Evolutionary conservation across 2,113 vertebrate genomes (phyloP), one percentile per base, ranked within the genome.

Genomic region (Picathartes gymnocephalus): DNA sequence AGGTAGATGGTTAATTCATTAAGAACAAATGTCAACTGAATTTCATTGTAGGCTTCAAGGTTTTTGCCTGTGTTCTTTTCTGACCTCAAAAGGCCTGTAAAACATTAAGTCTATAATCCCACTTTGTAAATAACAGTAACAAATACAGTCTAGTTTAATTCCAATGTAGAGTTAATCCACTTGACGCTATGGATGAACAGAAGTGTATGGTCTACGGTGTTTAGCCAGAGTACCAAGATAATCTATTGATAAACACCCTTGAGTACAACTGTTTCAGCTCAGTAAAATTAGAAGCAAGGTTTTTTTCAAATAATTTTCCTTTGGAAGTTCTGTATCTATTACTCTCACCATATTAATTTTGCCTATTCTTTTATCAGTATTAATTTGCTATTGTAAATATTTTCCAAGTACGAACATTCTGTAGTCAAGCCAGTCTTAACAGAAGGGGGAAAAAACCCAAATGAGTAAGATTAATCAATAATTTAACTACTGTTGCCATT

Each of bases 11-110:
- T 85, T 90, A 88, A 94, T 94, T 92, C 42, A 89, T 61, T 50
- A 58, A 57, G 70, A 87, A 82, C 56, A 95, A 79, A 94, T 72
- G 56, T 82, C 81, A 96, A 20, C 73, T 82, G 86, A 54, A 90
- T 70, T 65, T 96, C 66, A 65, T 65, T 85, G 66, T n/a, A 47
- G 37, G 27, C 53, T 73, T 57, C 54, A 66, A 81, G 22, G 23
- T 23, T 92, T 93, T 84, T 76, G 64, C 23, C 37, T 61, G 15
- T 92, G 51, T 68, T 89, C 23, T 57, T n/a, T 42, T 71, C 58
- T 76, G 81, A 88, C 40, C 61, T 65, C 45, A 82, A 76, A 90
- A 77, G 12, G 16, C 33, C 56, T 45, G 47, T 45, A 60, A 58
- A 74, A 78, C 71, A 50, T 28, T 0, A 39, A 18, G 33, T 31